A percentile compares a stretch with the other conserved stretches of the same genome.
phyloP scores from a whole-genome alignment of 2,113 vertebrate species.

The Boleophthalmus pectinirostris region DNA sequence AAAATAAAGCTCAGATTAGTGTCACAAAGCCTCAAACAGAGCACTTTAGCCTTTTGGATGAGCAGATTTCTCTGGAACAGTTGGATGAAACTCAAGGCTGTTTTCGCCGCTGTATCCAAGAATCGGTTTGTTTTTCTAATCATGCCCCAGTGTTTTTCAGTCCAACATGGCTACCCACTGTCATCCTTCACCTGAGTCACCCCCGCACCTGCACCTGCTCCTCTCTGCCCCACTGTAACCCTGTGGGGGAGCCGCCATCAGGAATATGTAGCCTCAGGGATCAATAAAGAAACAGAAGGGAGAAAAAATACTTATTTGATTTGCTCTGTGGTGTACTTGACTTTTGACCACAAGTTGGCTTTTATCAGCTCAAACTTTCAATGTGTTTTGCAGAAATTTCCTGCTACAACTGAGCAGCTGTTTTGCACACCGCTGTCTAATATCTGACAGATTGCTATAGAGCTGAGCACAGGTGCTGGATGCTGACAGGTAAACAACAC shows the following conservation, averaged over 20 bases:
- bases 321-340: slow-evolving; percentile 23
- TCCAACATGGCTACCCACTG: slow-evolving; percentile 4
- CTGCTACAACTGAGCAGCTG: slow-evolving; percentile 54
- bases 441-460: slow-evolving; percentile 39
- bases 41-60: slow-evolving; percentile 47
- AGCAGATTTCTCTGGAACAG: slow-evolving; percentile 42
- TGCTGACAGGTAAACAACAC: slow-evolving; percentile 37
- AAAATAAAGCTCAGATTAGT: too few relatives aligned
- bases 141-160: slow-evolving; percentile 29
- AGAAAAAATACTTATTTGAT: slow-evolving; percentile 19
- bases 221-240: slow-evolving; percentile 21
- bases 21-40: neutral
- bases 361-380: slow-evolving; percentile 6
- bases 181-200: slow-evolving; percentile 48
- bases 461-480: slow-evolving; percentile 52
- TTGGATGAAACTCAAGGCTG: slow-evolving; percentile 27
- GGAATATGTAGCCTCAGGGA: slow-evolving; percentile 25
- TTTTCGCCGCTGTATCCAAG: slow-evolving; percentile 15
- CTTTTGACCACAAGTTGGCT: neutral
- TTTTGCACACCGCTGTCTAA: slow-evolving; percentile 34
- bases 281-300: slow-evolving; percentile 30
- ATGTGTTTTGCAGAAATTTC: slow-evolving; percentile 15
- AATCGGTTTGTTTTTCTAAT: slow-evolving; percentile 28
- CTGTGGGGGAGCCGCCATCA: slow-evolving; percentile 17
- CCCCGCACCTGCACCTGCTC: slow-evolving; percentile 21